Evolutionary conservation across 2,888 invertebrate species (phyloP).

Genomic region (Trilocha varians): DNA sequence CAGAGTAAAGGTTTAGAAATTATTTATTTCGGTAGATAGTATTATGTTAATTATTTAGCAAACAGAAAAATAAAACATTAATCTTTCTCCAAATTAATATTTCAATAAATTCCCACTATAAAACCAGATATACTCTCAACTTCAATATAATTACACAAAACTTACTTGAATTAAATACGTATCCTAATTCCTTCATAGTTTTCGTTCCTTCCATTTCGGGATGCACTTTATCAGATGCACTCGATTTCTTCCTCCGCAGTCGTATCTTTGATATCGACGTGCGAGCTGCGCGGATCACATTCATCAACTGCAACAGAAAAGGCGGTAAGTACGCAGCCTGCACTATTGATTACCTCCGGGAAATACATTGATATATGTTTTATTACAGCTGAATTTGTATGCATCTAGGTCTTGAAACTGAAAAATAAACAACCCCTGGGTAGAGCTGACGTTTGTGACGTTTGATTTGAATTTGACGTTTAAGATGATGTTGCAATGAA

Average conservation of each 20-base stretch:
- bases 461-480: background rate
- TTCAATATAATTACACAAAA: too few relatives aligned
- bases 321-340: background rate
- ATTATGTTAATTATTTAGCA: background rate
- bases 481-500: background rate
- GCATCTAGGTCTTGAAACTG: background rate
- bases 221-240: constrained; percentile 8
- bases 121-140: too few relatives aligned
- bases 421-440: background rate
- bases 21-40: background rate
- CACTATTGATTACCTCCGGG: background rate
- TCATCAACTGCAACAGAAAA: background rate
- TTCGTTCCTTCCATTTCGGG: constrained; percentile 39
- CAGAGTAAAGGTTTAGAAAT: background rate
- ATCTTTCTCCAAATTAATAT: too few relatives aligned
- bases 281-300: constrained; percentile 1
- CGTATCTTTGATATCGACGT: constrained; percentile 3
- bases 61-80: too few relatives aligned
- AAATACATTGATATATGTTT: background rate
- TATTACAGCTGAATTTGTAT: background rate
- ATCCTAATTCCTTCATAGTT: constrained; percentile 67
- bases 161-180: constrained; percentile 70
- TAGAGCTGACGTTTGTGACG: background rate
- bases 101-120: too few relatives aligned
- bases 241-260: constrained; percentile 3